A percentile compares a stretch with the other conserved stretches of the same genome.
phyloP scores from a whole-genome alignment of 2,797 vertebrate genomes.

The Phrynocephalus guinanensis region DNA sequence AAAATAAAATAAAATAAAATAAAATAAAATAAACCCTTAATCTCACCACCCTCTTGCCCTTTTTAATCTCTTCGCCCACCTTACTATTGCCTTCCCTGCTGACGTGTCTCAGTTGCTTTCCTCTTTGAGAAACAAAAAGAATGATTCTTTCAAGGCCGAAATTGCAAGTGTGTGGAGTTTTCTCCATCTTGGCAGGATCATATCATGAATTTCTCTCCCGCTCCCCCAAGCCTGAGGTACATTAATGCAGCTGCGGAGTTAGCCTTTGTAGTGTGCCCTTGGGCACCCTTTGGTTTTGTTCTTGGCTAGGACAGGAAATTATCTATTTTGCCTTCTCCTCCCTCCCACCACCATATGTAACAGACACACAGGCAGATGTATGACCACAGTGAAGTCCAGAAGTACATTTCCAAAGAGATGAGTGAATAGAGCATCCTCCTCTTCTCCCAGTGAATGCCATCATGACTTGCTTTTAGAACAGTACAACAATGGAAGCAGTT shows the following conservation, averaged over 20 bases:
- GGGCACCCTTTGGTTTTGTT: not conserved
- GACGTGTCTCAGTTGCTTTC: not conserved
- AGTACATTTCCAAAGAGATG: not conserved
- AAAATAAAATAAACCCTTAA: too few relatives aligned
- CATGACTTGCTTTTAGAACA: too few relatives aligned
- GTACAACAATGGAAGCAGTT: too few relatives aligned
- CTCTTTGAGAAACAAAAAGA: not conserved
- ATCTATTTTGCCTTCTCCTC: not conserved
- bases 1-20: too few relatives aligned
- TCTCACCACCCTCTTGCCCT: not conserved
- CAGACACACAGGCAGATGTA: not conserved
- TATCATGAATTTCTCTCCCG: not conserved
- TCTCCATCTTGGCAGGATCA: not conserved
- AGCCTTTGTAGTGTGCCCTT: not conserved
- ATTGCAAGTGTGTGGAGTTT: not conserved
- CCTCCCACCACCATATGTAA: not conserved
- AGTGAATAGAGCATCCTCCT: not conserved
- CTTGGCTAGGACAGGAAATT: accelerated
- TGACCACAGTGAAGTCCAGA: too few relatives aligned
- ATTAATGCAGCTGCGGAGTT: conserved; percentile 16
- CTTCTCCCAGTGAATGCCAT: not conserved
- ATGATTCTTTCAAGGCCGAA: not conserved
- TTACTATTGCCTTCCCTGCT: too few relatives aligned
- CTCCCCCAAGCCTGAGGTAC: not conserved
- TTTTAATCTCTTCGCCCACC: too few relatives aligned